Evolutionary conservation across 2,113 vertebrate genomes (phyloP), one percentile per base, ranked within the genome.

Genomic region (Tylochromis polylepis): DNA sequence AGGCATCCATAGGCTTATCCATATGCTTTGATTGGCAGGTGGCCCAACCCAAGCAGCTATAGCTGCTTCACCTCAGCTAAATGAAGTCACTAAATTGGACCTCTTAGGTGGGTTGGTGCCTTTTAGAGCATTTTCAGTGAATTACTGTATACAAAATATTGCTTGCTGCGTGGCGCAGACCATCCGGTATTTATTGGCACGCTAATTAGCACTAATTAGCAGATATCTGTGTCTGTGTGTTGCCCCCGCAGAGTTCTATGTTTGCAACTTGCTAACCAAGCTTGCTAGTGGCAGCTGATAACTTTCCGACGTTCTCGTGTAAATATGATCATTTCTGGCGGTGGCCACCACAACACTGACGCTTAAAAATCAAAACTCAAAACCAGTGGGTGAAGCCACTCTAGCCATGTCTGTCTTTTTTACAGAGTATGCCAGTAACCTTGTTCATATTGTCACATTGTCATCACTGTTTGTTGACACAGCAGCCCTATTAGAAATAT

Each of bases 241-340:
- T 51, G 0, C 43, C 43, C 24, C 24, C 0, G 0, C 18, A 75
- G 4, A 31, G 70, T 77, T 49, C 34, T 51, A 70, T 70, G 43
- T 11, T 77, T 51, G 70, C 70, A 77, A 27, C 1, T 2, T 77
- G 70, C 70, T 77, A 77, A 34, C 24, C 16, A 53, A 34, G 46
- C 18, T 53, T 53, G 70, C 46, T 51, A 77, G 22, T 77, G 46
- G 43, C 10, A 51, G 41, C 43, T 77, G 24, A 77, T 77, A 31
- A 31, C 43, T 29, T 75, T 75, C 49, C 6, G 10, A 75, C 24
- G 20, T 51, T 51, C 16, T 51, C 10, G 2, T 75, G 10, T 20
- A 77, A 77, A 77, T 51, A 1, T 0, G 10, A 27, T 31, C 0
- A 0, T 51, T 51, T 51, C 24, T 51, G 16, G 10, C 1, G 0